Conservation (phyloP, 2,888 invertebrate genomes). For the Orthosia gothica region DNA sequence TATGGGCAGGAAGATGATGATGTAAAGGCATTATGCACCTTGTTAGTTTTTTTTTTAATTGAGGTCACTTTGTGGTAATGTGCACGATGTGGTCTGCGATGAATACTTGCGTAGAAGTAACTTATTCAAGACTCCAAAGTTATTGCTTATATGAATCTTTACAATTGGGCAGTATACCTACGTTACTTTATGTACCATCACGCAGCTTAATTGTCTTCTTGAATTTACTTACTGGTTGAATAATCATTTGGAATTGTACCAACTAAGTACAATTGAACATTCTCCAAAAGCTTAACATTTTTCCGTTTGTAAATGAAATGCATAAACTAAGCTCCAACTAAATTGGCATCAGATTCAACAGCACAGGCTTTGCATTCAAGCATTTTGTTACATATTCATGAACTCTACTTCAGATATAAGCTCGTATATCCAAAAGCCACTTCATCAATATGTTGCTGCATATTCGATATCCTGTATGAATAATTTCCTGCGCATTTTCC, state of each 20-base stretch:
- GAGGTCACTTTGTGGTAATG: neutral
- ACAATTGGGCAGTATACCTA: neutral
- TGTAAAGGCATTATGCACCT: no score
- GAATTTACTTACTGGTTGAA: neutral
- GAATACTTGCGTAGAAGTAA: neutral
- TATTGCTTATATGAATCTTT: neutral
- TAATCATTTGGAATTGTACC: constrained; percentile 18
- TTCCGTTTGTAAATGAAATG: neutral
- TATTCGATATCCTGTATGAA: constrained; percentile 56
- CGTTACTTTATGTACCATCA: neutral
- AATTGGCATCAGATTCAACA: constrained; percentile 17
- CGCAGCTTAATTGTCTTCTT: neutral
- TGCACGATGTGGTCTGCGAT: no score
- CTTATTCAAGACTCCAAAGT: neutral
- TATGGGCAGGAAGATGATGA: no score
- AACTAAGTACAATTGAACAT: constrained; percentile 6
- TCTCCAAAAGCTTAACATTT: neutral
- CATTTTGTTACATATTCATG: constrained; percentile 27
- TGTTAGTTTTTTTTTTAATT: no score
- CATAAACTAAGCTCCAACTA: constrained; percentile 4
- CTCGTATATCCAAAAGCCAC: constrained; percentile 15
- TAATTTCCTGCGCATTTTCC: constrained; percentile 63
- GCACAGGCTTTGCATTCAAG: constrained; percentile 25
- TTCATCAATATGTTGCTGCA: constrained; percentile 49
- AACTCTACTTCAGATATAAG: constrained; percentile 5